Conservation (phyloP, 2,113 vertebrate species). For the Edolisoma coerulescens region DNA sequence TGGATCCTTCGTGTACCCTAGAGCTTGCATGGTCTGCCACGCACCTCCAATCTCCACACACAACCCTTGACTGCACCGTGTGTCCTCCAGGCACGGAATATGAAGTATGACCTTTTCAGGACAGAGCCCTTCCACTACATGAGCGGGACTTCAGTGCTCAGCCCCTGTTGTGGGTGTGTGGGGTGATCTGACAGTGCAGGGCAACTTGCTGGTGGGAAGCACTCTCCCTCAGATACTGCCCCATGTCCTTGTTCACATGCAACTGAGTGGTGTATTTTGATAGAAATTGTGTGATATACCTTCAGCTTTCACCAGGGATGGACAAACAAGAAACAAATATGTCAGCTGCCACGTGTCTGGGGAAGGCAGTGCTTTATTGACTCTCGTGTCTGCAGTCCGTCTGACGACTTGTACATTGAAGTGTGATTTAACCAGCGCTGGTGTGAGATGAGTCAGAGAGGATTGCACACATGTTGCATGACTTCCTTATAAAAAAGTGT, state of each 20-base stretch:
- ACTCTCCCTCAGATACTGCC: background rate
- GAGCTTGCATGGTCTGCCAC: background rate
- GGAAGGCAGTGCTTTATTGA: background rate
- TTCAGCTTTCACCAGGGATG: background rate
- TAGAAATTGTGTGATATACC: fast-evolving
- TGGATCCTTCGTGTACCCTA: background rate
- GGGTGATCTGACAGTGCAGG: background rate
- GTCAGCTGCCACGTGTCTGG: background rate
- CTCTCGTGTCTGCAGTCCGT: background rate
- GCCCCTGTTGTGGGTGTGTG: fast-evolving
- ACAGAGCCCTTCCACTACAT: background rate
- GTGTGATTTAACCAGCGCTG: background rate
- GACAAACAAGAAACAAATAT: background rate
- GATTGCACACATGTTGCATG: background rate
- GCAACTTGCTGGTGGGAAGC: background rate
- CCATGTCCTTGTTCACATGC: fast-evolving
- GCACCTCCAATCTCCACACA: background rate
- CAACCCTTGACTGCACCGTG: fast-evolving
- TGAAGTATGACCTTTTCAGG: background rate
- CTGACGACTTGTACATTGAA: fast-evolving
- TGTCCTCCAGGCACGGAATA: background rate
- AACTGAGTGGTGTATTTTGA: background rate
- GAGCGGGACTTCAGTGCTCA: background rate
- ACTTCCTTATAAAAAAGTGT: background rate
- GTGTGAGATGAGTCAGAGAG: background rate